Evolutionary conservation across 2,888 invertebrate genomes (phyloP).

Genomic region (Nephrotoma flavescens): DNA sequence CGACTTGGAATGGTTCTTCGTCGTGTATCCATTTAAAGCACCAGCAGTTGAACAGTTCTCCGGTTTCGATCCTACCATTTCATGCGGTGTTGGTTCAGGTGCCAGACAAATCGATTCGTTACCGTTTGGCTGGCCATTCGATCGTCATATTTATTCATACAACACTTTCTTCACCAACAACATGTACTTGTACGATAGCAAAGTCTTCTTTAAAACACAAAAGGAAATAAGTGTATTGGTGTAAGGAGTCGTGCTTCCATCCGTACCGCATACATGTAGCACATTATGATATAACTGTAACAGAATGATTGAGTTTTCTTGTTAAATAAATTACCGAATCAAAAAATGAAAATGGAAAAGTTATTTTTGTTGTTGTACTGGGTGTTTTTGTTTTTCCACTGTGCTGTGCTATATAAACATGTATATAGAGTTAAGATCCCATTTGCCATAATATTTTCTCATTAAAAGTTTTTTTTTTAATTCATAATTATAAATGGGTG

Average conservation of each 20-base stretch:
- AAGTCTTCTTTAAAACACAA: constrained; percentile 48
- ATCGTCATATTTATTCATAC: constrained; percentile 40
- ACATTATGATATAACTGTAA: not conserved
- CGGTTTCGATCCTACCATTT: constrained; percentile 32
- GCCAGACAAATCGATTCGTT: constrained; percentile 38
- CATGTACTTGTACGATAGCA: constrained; percentile 48
- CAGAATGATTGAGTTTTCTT: not conserved
- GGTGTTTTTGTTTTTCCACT: not conserved
- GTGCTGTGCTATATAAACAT: not conserved
- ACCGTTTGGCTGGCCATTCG: constrained; percentile 60
- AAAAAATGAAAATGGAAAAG: not conserved
- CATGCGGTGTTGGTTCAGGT: constrained; percentile 36
- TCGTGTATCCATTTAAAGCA: constrained; percentile 41
- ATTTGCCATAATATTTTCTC: not conserved
- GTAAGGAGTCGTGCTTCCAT: not conserved
- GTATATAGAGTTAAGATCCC: not conserved
- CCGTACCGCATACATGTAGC: too few relatives aligned
- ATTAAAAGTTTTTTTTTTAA: not conserved
- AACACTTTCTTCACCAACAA: constrained; percentile 48
- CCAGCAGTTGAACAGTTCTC: constrained; percentile 32
- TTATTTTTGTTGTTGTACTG: not conserved
- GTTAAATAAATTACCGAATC: not conserved
- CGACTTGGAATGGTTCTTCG: constrained; percentile 46
- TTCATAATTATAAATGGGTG: not conserved
- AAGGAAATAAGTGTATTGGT: constrained; percentile 21